Evolutionary conservation across 2,113 vertebrate genomes (phyloP).

Genomic region (Dicaeum eximium): DNA sequence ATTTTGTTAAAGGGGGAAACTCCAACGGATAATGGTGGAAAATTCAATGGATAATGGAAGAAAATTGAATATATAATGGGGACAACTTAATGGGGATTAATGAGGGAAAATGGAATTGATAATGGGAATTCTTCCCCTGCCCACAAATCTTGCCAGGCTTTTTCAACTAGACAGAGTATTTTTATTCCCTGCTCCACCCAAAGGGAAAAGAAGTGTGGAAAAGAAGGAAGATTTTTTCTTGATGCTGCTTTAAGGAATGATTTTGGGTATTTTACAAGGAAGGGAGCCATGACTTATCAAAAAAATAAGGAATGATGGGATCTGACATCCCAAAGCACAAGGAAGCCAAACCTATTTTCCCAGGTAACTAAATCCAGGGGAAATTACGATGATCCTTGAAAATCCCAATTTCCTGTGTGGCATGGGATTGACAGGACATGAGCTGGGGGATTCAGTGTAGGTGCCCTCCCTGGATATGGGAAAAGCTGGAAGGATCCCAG

Average conservation of each 20-base stretch:
- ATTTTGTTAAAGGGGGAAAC: too few relatives aligned
- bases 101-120: neutral
- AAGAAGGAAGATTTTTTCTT: neutral
- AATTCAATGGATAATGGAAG: neutral
- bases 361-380: neutral
- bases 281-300: neutral
- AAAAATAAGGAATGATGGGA: neutral
- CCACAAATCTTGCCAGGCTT: neutral
- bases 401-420: accelerated
- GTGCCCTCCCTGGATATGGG: accelerated
- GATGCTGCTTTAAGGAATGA: neutral
- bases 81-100: neutral
- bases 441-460: neutral
- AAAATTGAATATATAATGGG: neutral
- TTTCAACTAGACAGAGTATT: neutral
- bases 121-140: neutral
- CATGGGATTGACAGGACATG: accelerated
- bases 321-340: neutral
- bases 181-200: neutral
- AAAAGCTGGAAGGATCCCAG: neutral
- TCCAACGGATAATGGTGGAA: accelerated
- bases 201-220: neutral
- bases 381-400: accelerated
- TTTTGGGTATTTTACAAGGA: neutral
- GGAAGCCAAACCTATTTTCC: neutral